Conservation (phyloP, 2,888 invertebrate species). For the Sarcophaga variegata region DNA sequence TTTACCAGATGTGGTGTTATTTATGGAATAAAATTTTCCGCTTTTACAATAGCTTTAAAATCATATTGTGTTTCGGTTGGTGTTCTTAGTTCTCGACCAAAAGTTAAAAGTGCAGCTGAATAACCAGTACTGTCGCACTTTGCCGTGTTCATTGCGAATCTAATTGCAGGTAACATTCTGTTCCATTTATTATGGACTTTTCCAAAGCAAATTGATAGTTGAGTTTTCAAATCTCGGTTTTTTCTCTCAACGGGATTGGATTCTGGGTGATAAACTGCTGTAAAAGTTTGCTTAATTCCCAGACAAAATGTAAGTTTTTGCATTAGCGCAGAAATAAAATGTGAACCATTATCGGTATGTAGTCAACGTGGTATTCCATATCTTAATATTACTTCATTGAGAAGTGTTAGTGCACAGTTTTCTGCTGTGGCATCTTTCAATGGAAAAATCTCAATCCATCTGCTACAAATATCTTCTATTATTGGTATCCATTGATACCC, state of each 20-base stretch:
- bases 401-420: slow-evolving; percentile 71
- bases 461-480: slow-evolving; percentile 72
- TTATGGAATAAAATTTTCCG: slow-evolving; percentile 46
- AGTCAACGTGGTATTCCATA: slow-evolving; percentile 73
- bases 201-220: too few species aligned
- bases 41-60: slow-evolving; percentile 56
- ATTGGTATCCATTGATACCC: slow-evolving; percentile 73
- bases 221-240: slow-evolving; percentile 17
- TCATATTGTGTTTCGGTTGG: slow-evolving; percentile 65
- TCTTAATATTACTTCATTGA: slow-evolving; percentile 76
- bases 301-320: slow-evolving; percentile 72
- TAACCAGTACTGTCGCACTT: too few species aligned
- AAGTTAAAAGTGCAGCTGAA: too few species aligned
- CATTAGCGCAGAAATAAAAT: slow-evolving; percentile 73
- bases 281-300: slow-evolving; percentile 61
- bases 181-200: too few species aligned
- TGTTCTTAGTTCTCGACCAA: too few species aligned
- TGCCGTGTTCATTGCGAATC: too few species aligned
- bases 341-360: slow-evolving; percentile 76
- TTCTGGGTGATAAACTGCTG: slow-evolving; percentile 64
- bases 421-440: slow-evolving; percentile 73
- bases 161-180: too few species aligned
- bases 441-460: slow-evolving; percentile 75
- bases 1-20: slow-evolving; percentile 28
- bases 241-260: slow-evolving; percentile 66